Evolutionary conservation across 2,797 vertebrate species (phyloP), one percentile per base, ranked within the genome.

Genomic region (Chaetophractus vellerosus): DNA sequence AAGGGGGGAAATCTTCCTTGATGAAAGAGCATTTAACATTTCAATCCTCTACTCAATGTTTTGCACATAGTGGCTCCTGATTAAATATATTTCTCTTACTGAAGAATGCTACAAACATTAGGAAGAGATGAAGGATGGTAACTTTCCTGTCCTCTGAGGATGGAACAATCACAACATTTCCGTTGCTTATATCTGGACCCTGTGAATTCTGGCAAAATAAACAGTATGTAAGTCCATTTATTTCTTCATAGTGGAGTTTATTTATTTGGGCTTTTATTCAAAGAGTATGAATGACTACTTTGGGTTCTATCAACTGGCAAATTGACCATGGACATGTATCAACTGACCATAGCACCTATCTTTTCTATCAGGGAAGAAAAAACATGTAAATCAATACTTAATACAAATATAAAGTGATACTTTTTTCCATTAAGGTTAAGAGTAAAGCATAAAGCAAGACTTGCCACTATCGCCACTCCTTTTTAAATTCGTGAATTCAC

Each of bases 261-360:
- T 55, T 90, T 92, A 59, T 82, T 61, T 69, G 23, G 69, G 14
- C 12, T 28, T 74, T 88, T 86, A 48, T 36, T 63, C 61, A 89
- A 88, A 94, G 14, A 18, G 57, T 66, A 74, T 96, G 95, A 97
- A 96, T 97, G 95, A 94, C 95, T 97, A 69, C 93, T 97, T 97
- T 96, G 92, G 92, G 63, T 66, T 87, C 33, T 76, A 50, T 80
- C 45, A 50, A 24, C 78, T 94, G 63, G 63, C 50, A 83, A 66
- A 64, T 6, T 26, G 55, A 61, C 18, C 5, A n/a, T 24, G 16
- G 41, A 63, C 16, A 78, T 52, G 9, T 87, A 8, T 52, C 59
- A 55, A 9, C 36, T 31, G 33, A 89, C 9, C 52, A 12, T 63
- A 28, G 31, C 14, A 31, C 14, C 31, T 81, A 63, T 38, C 10